Evolutionary conservation across 2,888 invertebrate genomes (phyloP).

Genomic region (Dicycla oo): DNA sequence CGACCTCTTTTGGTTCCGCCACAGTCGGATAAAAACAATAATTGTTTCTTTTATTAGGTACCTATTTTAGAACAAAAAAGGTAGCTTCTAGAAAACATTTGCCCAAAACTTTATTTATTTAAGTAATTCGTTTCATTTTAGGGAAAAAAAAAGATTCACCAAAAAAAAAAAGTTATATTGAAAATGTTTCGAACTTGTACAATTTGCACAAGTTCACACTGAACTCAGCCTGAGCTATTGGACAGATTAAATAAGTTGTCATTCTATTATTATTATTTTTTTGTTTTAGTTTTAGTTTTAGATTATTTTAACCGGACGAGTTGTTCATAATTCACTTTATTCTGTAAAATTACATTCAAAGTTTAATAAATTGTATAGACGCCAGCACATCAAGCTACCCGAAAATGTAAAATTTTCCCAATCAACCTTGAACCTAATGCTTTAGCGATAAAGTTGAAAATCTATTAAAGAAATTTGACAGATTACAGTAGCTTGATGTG

Average conservation of each 20-base stretch:
- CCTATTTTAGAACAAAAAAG: background rate
- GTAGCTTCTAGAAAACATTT: background rate
- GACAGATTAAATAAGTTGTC: conserved; percentile 20
- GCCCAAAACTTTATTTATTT: conserved; percentile 28
- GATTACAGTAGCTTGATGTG: too few relatives aligned
- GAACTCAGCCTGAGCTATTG: conserved; percentile 13
- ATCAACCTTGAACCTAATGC: too few relatives aligned
- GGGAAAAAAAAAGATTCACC: conserved; percentile 1
- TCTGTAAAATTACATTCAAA: background rate
- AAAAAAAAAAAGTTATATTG: conserved; percentile 40
- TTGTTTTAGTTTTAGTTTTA: background rate
- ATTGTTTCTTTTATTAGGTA: background rate
- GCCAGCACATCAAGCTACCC: too few relatives aligned
- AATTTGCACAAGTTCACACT: conserved; percentile 22
- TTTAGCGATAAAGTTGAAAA: too few relatives aligned
- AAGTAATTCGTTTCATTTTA: conserved; percentile 26
- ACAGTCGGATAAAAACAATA: background rate
- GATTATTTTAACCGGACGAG: background rate
- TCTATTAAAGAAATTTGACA: too few relatives aligned
- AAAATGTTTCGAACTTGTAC: conserved; percentile 40
- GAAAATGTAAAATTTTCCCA: too few relatives aligned
- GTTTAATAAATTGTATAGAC: too few relatives aligned
- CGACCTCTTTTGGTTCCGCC: too few relatives aligned
- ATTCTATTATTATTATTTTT: background rate
- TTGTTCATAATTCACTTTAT: background rate